Evolutionary conservation across 2,797 vertebrate species (phyloP).

Genomic region (Pseudomugil gertrudae): DNA sequence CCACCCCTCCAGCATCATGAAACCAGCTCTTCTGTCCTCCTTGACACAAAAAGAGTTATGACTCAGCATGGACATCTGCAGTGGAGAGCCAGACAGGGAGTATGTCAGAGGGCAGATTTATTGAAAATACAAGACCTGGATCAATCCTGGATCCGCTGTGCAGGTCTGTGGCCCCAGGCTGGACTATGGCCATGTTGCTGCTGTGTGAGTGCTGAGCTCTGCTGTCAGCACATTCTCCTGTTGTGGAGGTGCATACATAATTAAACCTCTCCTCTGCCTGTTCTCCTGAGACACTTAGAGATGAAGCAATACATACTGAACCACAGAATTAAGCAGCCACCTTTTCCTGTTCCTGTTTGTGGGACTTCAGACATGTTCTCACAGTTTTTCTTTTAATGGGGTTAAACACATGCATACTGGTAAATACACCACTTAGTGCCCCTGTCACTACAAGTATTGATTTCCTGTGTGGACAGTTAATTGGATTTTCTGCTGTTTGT

Average conservation of each 20-base stretch:
- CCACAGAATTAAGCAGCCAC: constrained; percentile 55
- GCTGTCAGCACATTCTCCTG: constrained; percentile 73
- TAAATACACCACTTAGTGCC: constrained; percentile 19
- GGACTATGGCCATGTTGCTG: constrained; percentile 7
- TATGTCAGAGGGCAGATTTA: constrained; percentile 59
- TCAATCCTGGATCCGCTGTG: constrained; percentile 40
- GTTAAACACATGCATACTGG: constrained; percentile 26
- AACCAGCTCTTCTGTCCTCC: constrained; percentile 9
- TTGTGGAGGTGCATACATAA: constrained; percentile 72
- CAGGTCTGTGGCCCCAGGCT: constrained; percentile 13
- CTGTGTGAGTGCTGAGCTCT: constrained; percentile 46
- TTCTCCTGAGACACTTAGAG: constrained; percentile 38
- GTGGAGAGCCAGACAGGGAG: constrained; percentile 14
- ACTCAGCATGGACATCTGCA: constrained; percentile 34
- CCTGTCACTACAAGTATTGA: constrained; percentile 15
- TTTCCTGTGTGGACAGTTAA: constrained; percentile 1
- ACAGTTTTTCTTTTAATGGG: constrained; percentile 39
- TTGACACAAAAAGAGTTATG: constrained; percentile 51
- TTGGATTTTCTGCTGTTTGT: not conserved
- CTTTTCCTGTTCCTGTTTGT: constrained; percentile 24
- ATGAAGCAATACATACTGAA: constrained; percentile 61
- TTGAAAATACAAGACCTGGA: constrained; percentile 44
- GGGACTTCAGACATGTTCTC: constrained; percentile 39
- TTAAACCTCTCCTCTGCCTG: constrained; percentile 47
- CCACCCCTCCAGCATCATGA: constrained; percentile 16